Evolutionary conservation across 2,797 vertebrate genomes (phyloP).

Genomic region (Coluber constrictor): DNA sequence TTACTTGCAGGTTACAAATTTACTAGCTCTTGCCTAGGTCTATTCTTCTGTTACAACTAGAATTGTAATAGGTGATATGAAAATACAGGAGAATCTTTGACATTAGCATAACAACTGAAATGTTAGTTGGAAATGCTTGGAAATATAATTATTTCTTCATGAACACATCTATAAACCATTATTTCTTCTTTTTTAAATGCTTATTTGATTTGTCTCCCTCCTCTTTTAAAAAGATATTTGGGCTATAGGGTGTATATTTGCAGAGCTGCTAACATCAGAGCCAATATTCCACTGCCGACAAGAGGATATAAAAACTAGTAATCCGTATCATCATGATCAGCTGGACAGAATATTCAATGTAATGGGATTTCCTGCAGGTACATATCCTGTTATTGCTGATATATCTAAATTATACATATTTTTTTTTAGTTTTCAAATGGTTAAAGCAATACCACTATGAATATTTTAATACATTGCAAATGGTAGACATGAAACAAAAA

Average conservation of each 20-base stretch:
- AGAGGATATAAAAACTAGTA: conserved; percentile 99
- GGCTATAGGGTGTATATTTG: conserved; percentile 99
- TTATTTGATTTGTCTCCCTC: conserved; percentile 68
- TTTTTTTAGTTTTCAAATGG: conserved; percentile 32
- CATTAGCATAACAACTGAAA: conserved; percentile 14
- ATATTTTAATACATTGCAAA: conserved; percentile 20
- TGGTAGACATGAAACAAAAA: background rate
- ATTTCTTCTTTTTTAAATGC: conserved; percentile 64
- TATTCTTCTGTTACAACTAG: background rate
- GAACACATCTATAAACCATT: conserved; percentile 37
- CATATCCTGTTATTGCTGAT: conserved; percentile 56
- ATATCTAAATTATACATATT: conserved; percentile 50
- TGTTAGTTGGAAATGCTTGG: background rate
- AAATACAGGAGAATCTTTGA: conserved; percentile 16
- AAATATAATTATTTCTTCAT: background rate
- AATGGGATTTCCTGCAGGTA: conserved; percentile 99
- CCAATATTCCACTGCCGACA: conserved; percentile 99
- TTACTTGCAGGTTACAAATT: background rate
- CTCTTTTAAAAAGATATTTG: conserved; percentile 89
- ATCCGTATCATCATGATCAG: conserved; percentile 99
- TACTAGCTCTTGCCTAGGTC: background rate
- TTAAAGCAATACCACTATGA: conserved; percentile 41
- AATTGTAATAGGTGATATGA: background rate
- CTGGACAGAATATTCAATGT: conserved; percentile 99
- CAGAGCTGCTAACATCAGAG: conserved; percentile 98